Evolutionary conservation across 2,113 vertebrate genomes (phyloP), one percentile per base, ranked within the genome.

Genomic region (Gnathonemus longibarbis): DNA sequence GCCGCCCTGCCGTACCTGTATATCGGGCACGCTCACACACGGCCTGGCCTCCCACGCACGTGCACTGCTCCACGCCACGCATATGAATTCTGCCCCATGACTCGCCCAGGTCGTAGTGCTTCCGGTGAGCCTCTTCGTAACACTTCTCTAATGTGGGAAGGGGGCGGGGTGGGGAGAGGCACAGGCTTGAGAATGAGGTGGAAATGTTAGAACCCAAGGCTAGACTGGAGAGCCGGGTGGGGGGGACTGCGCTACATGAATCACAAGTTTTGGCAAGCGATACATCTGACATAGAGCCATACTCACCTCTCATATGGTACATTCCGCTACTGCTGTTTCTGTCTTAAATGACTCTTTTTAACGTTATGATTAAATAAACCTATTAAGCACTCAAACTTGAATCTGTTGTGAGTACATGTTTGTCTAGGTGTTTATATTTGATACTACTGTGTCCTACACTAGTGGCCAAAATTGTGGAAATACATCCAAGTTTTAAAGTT

Each of bases 1-100:
- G 15, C 77, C 39, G 5, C 48, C n/a, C 46, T 4, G 45, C 39
- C 1, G 19, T 95, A 99, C 98, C 95, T 94, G 91, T 95, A 92
- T 97, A 96, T 21, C 46, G 93, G 0, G 94, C 93, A 1, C 8
- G 92, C 48, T 91, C 48, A 5, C 98, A 99, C 84, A 19, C 42
- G 0, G 86, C 93, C 21, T 88, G 93, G 46, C 96, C 93, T 0
- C 93, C 84, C 2, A 45, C 46, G 17, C 98, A 99, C 0, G 1
- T 2, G 90, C 98, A 99, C 89, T 94, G 94, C 87, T 99, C 96
- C 93, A 98, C 97, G 0, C 19, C 94, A 15, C 96, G 97, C 19
- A 92, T 89, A 58, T 95, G 94, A 91, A 97, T 97, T 8, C 97
- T 97, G 89, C 96, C 94, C 98, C 98, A 99, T 53, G 92, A 96